Evolutionary conservation across 1,140 invertebrate genomes (phyloP), one percentile per base, ranked within the genome.

Genomic region (Caenorhabditis tropicalis): DNA sequence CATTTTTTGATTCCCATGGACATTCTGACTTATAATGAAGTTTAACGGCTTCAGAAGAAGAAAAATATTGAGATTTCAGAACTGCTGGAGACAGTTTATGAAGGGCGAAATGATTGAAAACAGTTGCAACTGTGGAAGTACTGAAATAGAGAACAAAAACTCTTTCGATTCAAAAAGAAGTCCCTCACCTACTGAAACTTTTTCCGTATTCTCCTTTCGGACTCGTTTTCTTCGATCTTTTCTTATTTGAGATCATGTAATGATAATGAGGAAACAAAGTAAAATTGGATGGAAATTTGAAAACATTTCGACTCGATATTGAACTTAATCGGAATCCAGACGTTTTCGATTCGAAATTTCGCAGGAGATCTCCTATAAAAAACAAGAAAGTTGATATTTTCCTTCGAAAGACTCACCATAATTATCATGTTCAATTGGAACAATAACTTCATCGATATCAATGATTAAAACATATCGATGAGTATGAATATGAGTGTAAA

Each of bases 361-460:
- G 48, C 24, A 84, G 46, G 16, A 84, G 21, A 21, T 84, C 70
- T 15, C 48, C 65, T 74, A 31, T 6, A 74, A 43, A 56, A 56
- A 15, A 19, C 49, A 29, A 51, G 24, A 16, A n/a, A 51, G 21
- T 81, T 53, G 2, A 27, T 48, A 15, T 0, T 12, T 48, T 0
- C 12, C n/a, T n/a, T n/a, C n/a, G n/a, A n/a, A 31, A 21, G 21
- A 48, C 51, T 51, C 1, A 53, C 46, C 53, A 70, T 84, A 98
- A 0, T 92, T 94, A 0, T 92, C 90, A 65, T 94, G 93, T 85
- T 94, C 93, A 24, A 96, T 92, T 1, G 96, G 96, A 94, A 98
- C 96, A 85, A 98, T 97, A 49, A 98, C 94, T 91, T 98, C 96
- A 91, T 98, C 96, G 51, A 96, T 95, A 89, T 98, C 96, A 29